Conservation (phyloP, 2,888 invertebrate genomes). For the Apomyelois bistriatella region DNA sequence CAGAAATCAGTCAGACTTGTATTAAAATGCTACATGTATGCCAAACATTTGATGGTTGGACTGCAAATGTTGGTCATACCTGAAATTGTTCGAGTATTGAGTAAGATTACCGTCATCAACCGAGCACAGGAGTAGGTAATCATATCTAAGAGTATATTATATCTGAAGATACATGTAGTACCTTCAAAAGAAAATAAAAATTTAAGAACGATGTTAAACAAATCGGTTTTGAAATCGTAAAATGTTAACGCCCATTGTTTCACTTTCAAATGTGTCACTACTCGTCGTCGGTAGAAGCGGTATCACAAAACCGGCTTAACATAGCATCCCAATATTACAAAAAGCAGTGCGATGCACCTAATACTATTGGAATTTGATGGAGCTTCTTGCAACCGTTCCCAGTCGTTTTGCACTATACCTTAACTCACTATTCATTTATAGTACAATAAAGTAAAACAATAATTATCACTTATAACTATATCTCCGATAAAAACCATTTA, state of each 20-base stretch:
- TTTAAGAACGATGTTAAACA: not conserved
- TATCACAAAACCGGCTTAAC: slow-evolving; percentile 16
- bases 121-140: not conserved
- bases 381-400: slow-evolving; percentile 69
- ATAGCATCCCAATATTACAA: slow-evolving; percentile 34
- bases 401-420: slow-evolving; percentile 76
- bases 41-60: slow-evolving; percentile 49
- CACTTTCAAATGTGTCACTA: slow-evolving; percentile 14
- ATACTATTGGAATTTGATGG: slow-evolving; percentile 35
- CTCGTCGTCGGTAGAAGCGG: slow-evolving; percentile 12
- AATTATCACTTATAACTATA: slow-evolving; percentile 67
- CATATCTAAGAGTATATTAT: not conserved
- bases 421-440: slow-evolving; percentile 64
- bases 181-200: too few relatives aligned
- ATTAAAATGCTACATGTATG: slow-evolving; percentile 45
- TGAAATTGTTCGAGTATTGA: slow-evolving; percentile 13
- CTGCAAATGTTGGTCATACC: slow-evolving; percentile 44
- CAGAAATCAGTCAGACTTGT: slow-evolving; percentile 60
- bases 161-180: too few relatives aligned
- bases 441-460: slow-evolving; percentile 69
- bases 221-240: slow-evolving; percentile 3
- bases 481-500: slow-evolving; percentile 55
- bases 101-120: slow-evolving; percentile 9
- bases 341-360: slow-evolving; percentile 37
- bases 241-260: slow-evolving; percentile 13